Evolutionary conservation across 2,113 vertebrate species (phyloP).

Genomic region (Sporophila hypoxantha): DNA sequence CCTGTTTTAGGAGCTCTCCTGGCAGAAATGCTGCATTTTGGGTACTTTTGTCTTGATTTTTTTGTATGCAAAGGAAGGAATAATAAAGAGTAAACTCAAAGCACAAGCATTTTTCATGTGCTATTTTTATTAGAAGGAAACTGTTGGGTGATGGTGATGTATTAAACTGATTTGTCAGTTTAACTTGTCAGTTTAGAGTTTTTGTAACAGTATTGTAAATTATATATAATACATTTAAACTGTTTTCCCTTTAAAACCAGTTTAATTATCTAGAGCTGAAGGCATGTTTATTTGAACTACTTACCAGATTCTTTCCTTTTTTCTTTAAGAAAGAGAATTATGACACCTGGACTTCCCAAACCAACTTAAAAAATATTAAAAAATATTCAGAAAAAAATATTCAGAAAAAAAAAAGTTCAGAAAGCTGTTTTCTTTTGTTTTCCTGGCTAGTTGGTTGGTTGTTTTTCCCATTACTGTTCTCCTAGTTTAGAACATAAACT

Average conservation of each 20-base stretch:
- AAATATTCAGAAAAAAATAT: not conserved
- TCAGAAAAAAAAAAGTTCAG: not conserved
- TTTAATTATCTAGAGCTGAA: not conserved
- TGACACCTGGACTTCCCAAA: not conserved
- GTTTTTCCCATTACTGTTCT: not conserved
- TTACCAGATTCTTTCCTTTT: not conserved
- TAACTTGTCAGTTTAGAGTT: not conserved
- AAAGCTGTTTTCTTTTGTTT: not conserved
- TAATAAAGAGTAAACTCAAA: not conserved
- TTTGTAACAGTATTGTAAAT: not conserved
- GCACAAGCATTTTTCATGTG: not conserved
- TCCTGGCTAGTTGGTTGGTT: rapidly evolving
- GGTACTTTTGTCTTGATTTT: not conserved
- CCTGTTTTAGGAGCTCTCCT: not conserved
- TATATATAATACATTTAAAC: not conserved
- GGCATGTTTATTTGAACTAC: not conserved
- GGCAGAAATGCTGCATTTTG: not conserved
- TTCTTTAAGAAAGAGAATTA: not conserved
- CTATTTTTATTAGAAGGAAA: not conserved
- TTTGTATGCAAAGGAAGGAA: not conserved
- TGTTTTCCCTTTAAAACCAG: not conserved
- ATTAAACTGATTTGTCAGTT: not conserved
- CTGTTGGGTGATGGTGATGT: not conserved
- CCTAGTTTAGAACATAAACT: not conserved
- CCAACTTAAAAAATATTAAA: not conserved